Evolutionary conservation across 2,113 vertebrate genomes (phyloP).

Genomic region (Hyperopisus bebe): DNA sequence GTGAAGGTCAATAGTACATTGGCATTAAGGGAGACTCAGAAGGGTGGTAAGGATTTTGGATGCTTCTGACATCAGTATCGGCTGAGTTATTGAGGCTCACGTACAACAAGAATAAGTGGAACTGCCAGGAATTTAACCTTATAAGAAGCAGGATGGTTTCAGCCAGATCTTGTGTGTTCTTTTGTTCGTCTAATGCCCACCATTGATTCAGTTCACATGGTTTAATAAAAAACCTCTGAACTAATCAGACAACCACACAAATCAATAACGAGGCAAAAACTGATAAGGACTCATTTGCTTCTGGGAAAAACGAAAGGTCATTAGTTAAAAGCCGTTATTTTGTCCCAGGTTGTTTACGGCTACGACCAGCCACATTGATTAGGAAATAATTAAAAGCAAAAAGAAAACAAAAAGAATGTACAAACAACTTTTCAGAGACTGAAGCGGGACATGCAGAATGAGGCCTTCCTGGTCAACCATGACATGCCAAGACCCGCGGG

Average conservation of each 20-base stretch:
- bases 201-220: not conserved
- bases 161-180: not conserved
- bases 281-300: constrained; percentile 2
- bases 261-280: not conserved
- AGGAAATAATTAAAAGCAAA: not conserved
- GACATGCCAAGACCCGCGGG: not conserved
- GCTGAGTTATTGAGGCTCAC: not conserved
- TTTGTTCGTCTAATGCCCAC: not conserved
- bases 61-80: not conserved
- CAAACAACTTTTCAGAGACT: not conserved
- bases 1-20: not conserved
- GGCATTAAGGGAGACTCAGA: not conserved
- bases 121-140: not conserved
- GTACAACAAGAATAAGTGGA: not conserved
- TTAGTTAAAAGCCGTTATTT: constrained; percentile 9
- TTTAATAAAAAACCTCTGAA: not conserved
- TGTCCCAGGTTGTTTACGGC: not conserved
- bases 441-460: not conserved
- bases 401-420: not conserved
- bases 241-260: not conserved
- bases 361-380: not conserved
- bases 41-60: not conserved
- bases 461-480: not conserved
- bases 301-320: not conserved
- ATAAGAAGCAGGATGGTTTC: not conserved